Percentiles rank a stretch among this genome's conserved stretches.
phyloP scores from a whole-genome alignment of 2,888 invertebrate species.

The Troides aeacus region DNA sequence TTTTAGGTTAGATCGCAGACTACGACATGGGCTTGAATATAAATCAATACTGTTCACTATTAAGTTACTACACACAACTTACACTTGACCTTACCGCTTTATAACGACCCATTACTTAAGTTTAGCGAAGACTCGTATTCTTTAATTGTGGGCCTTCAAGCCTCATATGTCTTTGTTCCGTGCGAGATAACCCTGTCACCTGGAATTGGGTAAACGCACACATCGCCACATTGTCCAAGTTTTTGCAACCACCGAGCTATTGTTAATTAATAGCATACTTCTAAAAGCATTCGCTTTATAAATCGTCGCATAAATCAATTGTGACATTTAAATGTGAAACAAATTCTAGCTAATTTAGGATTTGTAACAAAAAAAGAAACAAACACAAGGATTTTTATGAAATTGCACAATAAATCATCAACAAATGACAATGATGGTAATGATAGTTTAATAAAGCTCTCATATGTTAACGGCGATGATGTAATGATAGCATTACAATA shows the following conservation, averaged over 20 bases:
- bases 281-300: conserved; percentile 15
- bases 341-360: conserved; percentile 20
- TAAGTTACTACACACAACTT: background rate
- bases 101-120: conserved; percentile 6
- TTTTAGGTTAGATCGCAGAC: too few relatives aligned
- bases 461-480: too few relatives aligned
- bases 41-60: too few relatives aligned
- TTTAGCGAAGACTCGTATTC: background rate
- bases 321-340: conserved; percentile 29
- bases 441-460: too few relatives aligned
- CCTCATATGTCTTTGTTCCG: conserved; percentile 24
- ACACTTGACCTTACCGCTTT: conserved; percentile 1
- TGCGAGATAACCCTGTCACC: conserved; percentile 25
- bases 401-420: too few relatives aligned
- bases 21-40: too few relatives aligned
- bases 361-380: conserved; percentile 22
- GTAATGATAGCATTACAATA: too few relatives aligned
- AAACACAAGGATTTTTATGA: background rate
- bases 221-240: background rate
- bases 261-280: conserved; percentile 23
- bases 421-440: too few relatives aligned
- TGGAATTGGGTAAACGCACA: conserved; percentile 16
- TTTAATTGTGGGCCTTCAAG: conserved; percentile 6
- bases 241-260: conserved; percentile 8
- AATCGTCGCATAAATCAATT: conserved; percentile 16